Conservation (phyloP, 2,888 invertebrate species). For the Caenorhabditis uteleia region DNA sequence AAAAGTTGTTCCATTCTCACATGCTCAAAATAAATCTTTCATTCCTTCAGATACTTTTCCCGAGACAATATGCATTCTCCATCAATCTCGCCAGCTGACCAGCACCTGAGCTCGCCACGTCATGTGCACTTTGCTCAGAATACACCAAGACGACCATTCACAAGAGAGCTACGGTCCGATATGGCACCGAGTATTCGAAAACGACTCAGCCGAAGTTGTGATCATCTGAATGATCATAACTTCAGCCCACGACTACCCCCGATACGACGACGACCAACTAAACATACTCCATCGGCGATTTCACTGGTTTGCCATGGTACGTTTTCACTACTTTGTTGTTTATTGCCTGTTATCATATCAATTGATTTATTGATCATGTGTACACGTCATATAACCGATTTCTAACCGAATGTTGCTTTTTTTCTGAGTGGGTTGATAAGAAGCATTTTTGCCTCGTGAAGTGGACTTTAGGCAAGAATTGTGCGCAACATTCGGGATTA, state of each 20-base stretch:
- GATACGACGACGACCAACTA: constrained; percentile 46
- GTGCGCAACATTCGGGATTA: too few species aligned
- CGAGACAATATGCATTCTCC: constrained; percentile 33
- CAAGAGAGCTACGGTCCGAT: constrained; percentile 2
- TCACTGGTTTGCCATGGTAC: constrained; percentile 1
- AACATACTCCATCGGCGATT: constrained; percentile 23
- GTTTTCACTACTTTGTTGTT: neutral
- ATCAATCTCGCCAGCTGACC: constrained; percentile 22
- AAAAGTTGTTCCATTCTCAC: constrained; percentile 3
- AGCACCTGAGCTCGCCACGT: constrained; percentile 22
- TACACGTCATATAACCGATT: too few species aligned
- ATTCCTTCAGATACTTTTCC: constrained; percentile 33
- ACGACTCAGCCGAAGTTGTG: constrained; percentile 46
- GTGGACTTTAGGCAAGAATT: too few species aligned
- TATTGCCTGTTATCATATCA: neutral
- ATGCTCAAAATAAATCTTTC: constrained; percentile 6
- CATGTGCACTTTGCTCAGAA: constrained; percentile 33
- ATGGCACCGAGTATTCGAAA: constrained; percentile 34
- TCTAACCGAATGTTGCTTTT: too few species aligned
- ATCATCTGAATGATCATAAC: constrained; percentile 39
- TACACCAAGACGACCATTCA: constrained; percentile 23
- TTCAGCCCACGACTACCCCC: constrained; percentile 50
- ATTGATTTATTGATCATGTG: neutral
- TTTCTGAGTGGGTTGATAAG: too few species aligned
- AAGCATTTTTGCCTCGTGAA: too few species aligned